These are phyloP conservation scores for Cettia cetti DNA, from an alignment of 2,113 vertebrate genomes.

Conservation along the genomic window DNA sequence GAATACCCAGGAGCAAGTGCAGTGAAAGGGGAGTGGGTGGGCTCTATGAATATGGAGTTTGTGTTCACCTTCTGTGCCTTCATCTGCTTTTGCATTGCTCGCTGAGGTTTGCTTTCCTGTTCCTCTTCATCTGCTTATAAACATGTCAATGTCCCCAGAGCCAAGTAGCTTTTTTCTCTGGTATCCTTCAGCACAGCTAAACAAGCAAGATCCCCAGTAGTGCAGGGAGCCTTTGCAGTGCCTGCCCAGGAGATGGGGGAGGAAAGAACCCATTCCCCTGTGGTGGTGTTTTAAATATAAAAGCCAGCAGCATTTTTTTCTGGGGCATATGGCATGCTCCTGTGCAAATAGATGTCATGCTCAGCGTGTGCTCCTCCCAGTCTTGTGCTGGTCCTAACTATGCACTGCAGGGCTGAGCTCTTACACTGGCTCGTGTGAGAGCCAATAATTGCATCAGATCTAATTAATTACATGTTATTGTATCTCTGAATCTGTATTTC, in stretches of 20 bases:
- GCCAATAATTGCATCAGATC: constrained; percentile 1
- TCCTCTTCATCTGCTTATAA: neutral
- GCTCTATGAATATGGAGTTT: neutral
- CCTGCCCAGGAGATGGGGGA: neutral
- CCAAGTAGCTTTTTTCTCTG: neutral
- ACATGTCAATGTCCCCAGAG: neutral
- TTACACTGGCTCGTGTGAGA: neutral
- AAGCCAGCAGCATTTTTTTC: neutral
- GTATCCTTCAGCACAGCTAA: neutral
- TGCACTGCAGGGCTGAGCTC: neutral
- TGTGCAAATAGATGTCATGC: neutral
- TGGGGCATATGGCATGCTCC: neutral
- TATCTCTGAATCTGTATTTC: constrained; percentile 10
- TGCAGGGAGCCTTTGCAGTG: neutral
- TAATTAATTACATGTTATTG: neutral
- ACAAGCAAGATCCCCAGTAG: neutral
- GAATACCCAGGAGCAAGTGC: neutral
- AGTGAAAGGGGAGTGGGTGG: neutral
- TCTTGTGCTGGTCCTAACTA: neutral
- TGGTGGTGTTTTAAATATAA: neutral
- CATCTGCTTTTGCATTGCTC: neutral
- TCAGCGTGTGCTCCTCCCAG: neutral
- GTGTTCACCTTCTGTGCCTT: neutral
- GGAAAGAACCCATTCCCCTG: neutral
- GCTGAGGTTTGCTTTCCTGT: neutral